Evolutionary conservation across 2,113 vertebrate genomes (phyloP), one percentile per base, ranked within the genome.

Genomic region (Paradoxurus hermaphroditus): DNA sequence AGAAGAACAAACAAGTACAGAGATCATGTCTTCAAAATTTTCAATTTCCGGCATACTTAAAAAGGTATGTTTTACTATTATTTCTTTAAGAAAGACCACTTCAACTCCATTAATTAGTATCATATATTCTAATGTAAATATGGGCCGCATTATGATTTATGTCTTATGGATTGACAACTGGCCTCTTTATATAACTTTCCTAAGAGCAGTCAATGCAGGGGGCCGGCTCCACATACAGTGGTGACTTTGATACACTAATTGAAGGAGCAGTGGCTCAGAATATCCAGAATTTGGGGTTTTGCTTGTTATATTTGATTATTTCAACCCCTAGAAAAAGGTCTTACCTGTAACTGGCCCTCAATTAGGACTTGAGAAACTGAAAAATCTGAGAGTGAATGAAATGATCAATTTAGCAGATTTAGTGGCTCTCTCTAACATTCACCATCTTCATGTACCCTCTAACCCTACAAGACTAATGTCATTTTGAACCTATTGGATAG

Each of bases 341-440:
- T 95, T 92, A 86, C 21, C 39, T 83, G 27, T 49, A 72, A 77
- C 1, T 96, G 90, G 36, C 14, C 41, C 11, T 97, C 51, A 90
- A 7, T 78, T 84, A 78, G 56, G 70, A 82, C 41, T 72, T 91
- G 53, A 92, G 67, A 96, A 96, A 78, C 11, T 23, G 95, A 36
- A 93, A 86, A 34, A 93, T 4, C 83, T 8, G 4, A 94, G 6
- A 27, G 65, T 77, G 81, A 27, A 46, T 70, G 36, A 86, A 73
- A 89, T 59, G 29, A 92, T 51, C 36, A 39, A 1, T 27, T 72
- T 81, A 44, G 78, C 65, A 18, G 44, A 46, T 85, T 96, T 49
- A 39, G 5, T 15, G 70, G n/a, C 11, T 34, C 10, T 79, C 15
- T 8, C 83, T 68, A 39, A 68, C 36, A 46, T 7, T 85, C 19